Percentiles rank a stretch among this genome's conserved stretches.
Evolutionary conservation across 2,888 invertebrate species (phyloP).

Genomic region (Hypomecis atomaria): DNA sequence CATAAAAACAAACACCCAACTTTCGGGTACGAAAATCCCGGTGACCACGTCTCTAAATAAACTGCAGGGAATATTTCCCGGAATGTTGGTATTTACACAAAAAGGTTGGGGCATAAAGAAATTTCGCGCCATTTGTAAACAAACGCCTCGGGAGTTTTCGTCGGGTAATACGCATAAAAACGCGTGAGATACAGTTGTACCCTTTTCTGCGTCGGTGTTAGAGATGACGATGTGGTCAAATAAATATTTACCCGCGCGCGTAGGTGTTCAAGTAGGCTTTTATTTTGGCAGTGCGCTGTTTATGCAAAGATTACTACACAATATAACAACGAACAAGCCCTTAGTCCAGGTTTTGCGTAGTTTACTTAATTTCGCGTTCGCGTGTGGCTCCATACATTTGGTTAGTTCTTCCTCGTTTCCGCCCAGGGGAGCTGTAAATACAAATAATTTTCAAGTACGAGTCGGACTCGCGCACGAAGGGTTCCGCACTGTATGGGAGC

Average conservation of each 20-base stretch:
- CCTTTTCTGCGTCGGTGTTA: conserved; percentile 40
- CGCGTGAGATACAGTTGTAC: conserved; percentile 46
- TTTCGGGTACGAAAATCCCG: conserved; percentile 14
- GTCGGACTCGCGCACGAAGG: no score
- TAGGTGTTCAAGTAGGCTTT: neutral
- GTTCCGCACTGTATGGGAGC: no score
- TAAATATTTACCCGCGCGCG: conserved; percentile 16
- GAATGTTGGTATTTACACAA: conserved; percentile 51
- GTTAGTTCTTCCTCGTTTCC: no score
- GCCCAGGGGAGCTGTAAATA: no score
- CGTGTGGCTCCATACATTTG: no score
- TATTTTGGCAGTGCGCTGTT: neutral
- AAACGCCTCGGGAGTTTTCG: conserved; percentile 50
- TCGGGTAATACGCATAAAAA: conserved; percentile 45
- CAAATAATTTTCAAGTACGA: no score
- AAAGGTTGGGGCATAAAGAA: conserved; percentile 62
- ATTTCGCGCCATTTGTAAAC: conserved; percentile 64
- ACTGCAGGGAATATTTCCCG: conserved; percentile 49
- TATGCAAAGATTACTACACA: neutral
- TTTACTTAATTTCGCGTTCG: no score
- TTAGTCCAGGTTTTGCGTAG: no score
- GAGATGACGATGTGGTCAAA: conserved; percentile 37
- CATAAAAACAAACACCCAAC: conserved; percentile 28
- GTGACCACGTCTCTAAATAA: conserved; percentile 36
- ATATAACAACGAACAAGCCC: no score